These are phyloP conservation scores for Puffinus mauretanicus DNA, from an alignment of 2,113 vertebrate species.

Conservation along the genomic window DNA sequence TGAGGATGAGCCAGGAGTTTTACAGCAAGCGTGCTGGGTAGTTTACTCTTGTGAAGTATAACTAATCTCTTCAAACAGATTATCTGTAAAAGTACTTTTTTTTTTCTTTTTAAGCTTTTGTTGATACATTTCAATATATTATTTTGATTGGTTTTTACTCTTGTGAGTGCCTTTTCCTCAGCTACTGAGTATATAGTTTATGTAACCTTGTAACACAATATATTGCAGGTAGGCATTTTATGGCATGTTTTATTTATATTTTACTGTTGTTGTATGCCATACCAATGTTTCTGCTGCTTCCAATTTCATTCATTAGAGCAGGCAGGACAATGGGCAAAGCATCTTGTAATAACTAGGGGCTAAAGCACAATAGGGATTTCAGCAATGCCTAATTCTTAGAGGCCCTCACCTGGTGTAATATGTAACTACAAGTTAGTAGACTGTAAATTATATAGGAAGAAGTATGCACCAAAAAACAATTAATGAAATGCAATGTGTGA, in stretches of 20 bases:
- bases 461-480: not conserved
- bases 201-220: not conserved
- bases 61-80: not conserved
- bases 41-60: not conserved
- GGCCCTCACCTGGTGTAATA: not conserved
- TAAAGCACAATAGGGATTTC: not conserved
- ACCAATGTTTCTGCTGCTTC: not conserved
- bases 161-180: not conserved
- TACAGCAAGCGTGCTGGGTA: not conserved
- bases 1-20: not conserved
- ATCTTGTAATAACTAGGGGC: not conserved
- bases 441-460: not conserved
- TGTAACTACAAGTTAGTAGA: not conserved
- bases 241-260: not conserved
- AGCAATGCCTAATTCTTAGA: not conserved
- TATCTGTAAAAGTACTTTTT: not conserved
- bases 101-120: not conserved
- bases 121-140: not conserved
- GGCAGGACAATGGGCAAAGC: not conserved
- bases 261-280: not conserved
- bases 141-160: not conserved
- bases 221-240: slow-evolving; percentile 1
- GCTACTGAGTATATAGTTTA: not conserved
- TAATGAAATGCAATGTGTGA: not conserved
- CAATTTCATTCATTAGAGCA: not conserved